These are phyloP conservation scores for Microctenopoma lineatum DNA, from an alignment of 2,797 vertebrate species.

Conservation along the genomic window DNA sequence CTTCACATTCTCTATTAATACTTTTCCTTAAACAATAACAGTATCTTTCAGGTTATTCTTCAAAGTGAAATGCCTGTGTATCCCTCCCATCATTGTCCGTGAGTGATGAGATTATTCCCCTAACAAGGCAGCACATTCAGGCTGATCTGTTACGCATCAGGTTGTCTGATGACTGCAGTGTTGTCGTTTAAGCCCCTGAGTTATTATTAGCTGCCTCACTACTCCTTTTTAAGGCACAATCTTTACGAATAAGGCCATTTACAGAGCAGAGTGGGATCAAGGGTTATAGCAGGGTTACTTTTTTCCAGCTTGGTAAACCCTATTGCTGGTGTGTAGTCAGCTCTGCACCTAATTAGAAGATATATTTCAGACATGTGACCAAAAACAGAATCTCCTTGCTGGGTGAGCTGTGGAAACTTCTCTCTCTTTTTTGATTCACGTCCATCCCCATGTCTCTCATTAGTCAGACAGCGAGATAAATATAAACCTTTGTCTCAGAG, in stretches of 20 bases:
- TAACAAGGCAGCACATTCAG: constrained; percentile 76
- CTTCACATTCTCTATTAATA: constrained; percentile 1
- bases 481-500: constrained; percentile 43
- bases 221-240: constrained; percentile 83
- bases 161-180: constrained; percentile 72
- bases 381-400: constrained; percentile 60
- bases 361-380: constrained; percentile 70
- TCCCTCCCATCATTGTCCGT: constrained; percentile 52
- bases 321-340: constrained; percentile 50
- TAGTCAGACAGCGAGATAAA: constrained; percentile 60
- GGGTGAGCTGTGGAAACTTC: constrained; percentile 63
- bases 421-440: constrained; percentile 32
- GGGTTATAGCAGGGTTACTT: constrained; percentile 65
- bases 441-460: constrained; percentile 24
- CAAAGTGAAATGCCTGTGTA: constrained; percentile 5
- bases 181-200: constrained; percentile 69
- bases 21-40: neutral
- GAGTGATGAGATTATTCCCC: constrained; percentile 73
- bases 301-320: constrained; percentile 73
- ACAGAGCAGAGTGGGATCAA: constrained; percentile 69
- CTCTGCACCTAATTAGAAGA: constrained; percentile 70
- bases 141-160: constrained; percentile 74
- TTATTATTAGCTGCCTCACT: constrained; percentile 79
- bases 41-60: constrained; percentile 6
- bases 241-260: constrained; percentile 69